phyloP scores from a whole-genome alignment of 1,140 invertebrate genomes.

The Agrypnia vestita region DNA sequence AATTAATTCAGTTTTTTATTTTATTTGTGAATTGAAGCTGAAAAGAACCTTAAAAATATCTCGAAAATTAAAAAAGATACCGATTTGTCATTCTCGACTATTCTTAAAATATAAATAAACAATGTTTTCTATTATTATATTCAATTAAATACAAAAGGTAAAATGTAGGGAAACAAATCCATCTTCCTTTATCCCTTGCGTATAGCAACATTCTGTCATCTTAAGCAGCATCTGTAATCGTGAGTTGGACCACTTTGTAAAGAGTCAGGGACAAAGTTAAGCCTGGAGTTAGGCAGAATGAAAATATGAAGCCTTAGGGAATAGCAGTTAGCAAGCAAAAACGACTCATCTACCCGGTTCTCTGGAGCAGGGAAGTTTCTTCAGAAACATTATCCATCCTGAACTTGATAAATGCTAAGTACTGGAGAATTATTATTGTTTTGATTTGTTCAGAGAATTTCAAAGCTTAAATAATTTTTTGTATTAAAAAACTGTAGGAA shows the following conservation, averaged over 20 bases:
- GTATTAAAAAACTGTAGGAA: too few species aligned
- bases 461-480: neutral
- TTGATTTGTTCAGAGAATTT: slow-evolving; percentile 14
- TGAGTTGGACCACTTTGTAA: slow-evolving; percentile 25
- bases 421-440: slow-evolving; percentile 21
- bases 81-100: neutral
- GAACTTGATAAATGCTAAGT: slow-evolving; percentile 34
- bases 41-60: too few species aligned
- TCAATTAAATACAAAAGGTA: neutral
- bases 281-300: slow-evolving; percentile 24
- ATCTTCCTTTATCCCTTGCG: slow-evolving; percentile 8
- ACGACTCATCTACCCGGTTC: slow-evolving; percentile 23
- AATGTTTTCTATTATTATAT: neutral
- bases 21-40: too few species aligned
- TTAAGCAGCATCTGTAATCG: slow-evolving; percentile 29
- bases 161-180: slow-evolving; percentile 12
- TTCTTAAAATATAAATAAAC: neutral
- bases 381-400: slow-evolving; percentile 14
- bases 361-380: neutral
- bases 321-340: slow-evolving; percentile 44
- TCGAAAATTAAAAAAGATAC: too few species aligned
- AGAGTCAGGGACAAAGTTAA: slow-evolving; percentile 30
- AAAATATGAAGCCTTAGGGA: slow-evolving; percentile 45
- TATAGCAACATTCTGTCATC: slow-evolving; percentile 27
- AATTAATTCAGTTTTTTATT: too few species aligned